Conservation (phyloP, 2,113 vertebrate genomes). For the Aptenodytes forsteri region DNA sequence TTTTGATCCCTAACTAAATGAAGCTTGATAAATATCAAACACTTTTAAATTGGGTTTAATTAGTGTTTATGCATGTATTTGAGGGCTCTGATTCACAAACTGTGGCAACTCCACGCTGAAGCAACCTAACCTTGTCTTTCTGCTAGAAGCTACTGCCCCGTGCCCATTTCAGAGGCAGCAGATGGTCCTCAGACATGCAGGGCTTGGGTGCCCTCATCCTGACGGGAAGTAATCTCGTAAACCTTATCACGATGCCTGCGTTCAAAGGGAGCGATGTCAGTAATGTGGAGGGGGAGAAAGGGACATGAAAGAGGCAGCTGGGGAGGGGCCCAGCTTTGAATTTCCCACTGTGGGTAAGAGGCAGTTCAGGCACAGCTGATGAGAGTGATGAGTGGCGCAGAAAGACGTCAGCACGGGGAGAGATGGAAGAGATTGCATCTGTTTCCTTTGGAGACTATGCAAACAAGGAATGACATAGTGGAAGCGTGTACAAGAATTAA, state of each 20-base stretch:
- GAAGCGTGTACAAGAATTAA: background rate
- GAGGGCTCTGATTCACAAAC: constrained; percentile 37
- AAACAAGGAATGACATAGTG: constrained; percentile 14
- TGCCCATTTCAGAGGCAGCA: background rate
- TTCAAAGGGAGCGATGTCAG: background rate
- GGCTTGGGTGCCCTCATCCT: background rate
- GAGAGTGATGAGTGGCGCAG: background rate
- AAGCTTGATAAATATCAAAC: constrained; percentile 35
- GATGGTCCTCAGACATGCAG: background rate
- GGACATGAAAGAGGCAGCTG: background rate
- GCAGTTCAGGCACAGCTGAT: constrained; percentile 35
- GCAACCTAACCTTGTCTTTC: background rate
- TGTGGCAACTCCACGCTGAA: background rate
- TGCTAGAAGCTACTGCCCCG: background rate
- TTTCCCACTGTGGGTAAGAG: constrained; percentile 31
- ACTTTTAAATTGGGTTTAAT: constrained; percentile 46
- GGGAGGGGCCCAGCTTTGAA: constrained; percentile 14
- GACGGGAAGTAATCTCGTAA: background rate
- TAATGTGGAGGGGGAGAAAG: background rate
- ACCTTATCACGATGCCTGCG: rapidly evolving
- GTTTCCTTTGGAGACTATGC: constrained; percentile 17
- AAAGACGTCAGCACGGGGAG: background rate
- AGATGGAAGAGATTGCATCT: constrained; percentile 17
- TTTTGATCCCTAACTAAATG: constrained; percentile 49
- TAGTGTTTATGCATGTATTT: constrained; percentile 32